Conservation (phyloP, 2,797 vertebrate species). For the Hozukius guyotensis region DNA sequence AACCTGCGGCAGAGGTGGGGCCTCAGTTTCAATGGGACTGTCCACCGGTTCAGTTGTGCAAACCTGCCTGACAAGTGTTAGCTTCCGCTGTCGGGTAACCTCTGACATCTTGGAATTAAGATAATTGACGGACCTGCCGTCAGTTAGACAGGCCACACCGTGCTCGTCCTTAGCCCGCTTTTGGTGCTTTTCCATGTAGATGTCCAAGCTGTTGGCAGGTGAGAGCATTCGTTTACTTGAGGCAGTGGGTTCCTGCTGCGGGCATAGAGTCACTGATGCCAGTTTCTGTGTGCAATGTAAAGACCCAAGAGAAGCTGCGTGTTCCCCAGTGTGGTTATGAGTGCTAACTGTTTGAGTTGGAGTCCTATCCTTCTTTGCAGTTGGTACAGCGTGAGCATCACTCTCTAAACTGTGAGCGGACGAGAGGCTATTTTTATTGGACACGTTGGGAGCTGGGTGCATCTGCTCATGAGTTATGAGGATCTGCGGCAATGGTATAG, state of each 20-base stretch:
- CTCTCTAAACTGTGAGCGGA: constrained; percentile 76
- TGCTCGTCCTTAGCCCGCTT: constrained; percentile 98
- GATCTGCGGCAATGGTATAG: constrained; percentile 90
- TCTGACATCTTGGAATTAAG: constrained; percentile 85
- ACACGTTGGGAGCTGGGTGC: constrained; percentile 66
- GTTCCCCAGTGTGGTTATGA: constrained; percentile 74
- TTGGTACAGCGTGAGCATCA: constrained; percentile 74
- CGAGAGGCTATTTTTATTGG: constrained; percentile 77
- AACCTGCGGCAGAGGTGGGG: constrained; percentile 76
- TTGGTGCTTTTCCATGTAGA: constrained; percentile 99
- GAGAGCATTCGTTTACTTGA: constrained; percentile 99
- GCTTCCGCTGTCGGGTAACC: constrained; percentile 89
- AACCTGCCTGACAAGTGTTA: constrained; percentile 92
- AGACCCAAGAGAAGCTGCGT: constrained; percentile 75
- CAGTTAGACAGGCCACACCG: constrained; percentile 89
- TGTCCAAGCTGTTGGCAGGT: constrained; percentile 98
- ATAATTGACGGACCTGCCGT: constrained; percentile 83
- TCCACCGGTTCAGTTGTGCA: constrained; percentile 94
- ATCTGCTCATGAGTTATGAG: constrained; percentile 93
- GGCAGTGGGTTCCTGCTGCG: constrained; percentile 92
- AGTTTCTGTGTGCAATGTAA: constrained; percentile 86
- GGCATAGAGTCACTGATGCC: constrained; percentile 89
- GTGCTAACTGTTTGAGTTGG: constrained; percentile 70
- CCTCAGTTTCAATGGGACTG: constrained; percentile 86
- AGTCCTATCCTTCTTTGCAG: constrained; percentile 77